phyloP scores from a whole-genome alignment of 2,113 vertebrate genomes.

The Tautogolabrus adspersus region DNA sequence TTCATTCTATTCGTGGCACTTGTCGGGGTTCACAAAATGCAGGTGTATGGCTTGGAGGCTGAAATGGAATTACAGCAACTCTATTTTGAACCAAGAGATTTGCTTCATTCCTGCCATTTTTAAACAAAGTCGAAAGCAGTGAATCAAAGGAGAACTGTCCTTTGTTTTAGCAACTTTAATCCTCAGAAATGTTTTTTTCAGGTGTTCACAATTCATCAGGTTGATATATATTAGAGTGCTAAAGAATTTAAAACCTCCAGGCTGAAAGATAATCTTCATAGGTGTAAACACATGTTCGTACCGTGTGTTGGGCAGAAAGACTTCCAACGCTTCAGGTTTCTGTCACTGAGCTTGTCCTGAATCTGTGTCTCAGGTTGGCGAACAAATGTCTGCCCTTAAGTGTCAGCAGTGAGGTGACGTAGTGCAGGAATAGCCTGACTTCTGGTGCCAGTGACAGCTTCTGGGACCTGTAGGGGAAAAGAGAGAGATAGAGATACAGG shows the following conservation, averaged over 20 bases:
- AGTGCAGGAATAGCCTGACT: not conserved
- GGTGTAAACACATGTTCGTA: constrained; percentile 81
- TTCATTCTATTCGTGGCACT: constrained; percentile 41
- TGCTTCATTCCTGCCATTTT: constrained; percentile 50
- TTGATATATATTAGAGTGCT: constrained; percentile 55
- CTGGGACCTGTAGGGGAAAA: not conserved
- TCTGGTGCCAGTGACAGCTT: not conserved
- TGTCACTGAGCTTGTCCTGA: not conserved
- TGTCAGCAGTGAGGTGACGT: constrained; percentile 1
- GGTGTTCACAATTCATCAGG: constrained; percentile 66
- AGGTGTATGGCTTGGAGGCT: constrained; percentile 46
- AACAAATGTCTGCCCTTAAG: not conserved
- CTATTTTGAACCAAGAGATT: constrained; percentile 78
- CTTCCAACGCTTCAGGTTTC: constrained; percentile 7
- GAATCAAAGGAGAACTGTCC: constrained; percentile 76
- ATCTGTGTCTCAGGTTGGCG: not conserved
- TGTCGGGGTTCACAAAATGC: constrained; percentile 31
- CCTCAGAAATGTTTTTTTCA: constrained; percentile 82
- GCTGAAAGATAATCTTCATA: constrained; percentile 79
- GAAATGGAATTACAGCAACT: constrained; percentile 58
- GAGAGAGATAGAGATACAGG: not conserved
- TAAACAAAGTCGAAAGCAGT: constrained; percentile 51
- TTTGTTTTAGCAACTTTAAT: constrained; percentile 73
- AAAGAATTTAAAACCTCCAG: constrained; percentile 77
- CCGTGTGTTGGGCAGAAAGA: constrained; percentile 47